Conservation (phyloP, 1,140 invertebrate genomes). For the Cydia strobilella region DNA sequence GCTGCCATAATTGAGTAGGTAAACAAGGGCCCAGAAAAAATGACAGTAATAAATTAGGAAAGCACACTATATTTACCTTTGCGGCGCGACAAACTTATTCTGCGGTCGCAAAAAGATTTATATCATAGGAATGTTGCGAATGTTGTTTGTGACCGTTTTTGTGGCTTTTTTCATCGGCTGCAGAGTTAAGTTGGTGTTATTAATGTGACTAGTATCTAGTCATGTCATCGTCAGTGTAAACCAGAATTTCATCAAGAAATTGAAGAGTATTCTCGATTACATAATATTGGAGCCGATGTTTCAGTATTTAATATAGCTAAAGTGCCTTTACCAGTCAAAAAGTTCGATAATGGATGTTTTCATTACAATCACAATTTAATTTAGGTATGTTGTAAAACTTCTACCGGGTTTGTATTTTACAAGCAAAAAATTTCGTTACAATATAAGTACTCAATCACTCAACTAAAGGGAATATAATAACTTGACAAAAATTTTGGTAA, state of each 20-base stretch:
- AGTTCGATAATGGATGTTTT: no score
- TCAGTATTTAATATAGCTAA: no score
- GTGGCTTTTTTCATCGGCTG: not conserved
- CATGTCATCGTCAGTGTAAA: not conserved
- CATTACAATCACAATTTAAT: no score
- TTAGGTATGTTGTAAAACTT: no score
- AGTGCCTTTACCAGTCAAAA: no score
- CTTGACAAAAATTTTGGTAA: no score
- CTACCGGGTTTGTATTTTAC: no score
- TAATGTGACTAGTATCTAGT: not conserved
- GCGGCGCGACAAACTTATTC: not conserved
- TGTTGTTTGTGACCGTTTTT: not conserved
- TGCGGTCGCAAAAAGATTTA: not conserved
- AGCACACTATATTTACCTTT: conserved; percentile 11
- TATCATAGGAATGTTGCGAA: not conserved
- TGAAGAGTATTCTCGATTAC: no score
- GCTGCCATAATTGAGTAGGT: conserved; percentile 2
- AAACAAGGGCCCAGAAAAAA: not conserved
- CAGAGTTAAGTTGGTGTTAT: not conserved
- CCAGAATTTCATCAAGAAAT: not conserved
- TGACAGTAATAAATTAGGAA: not conserved
- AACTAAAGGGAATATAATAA: no score
- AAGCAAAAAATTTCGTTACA: no score
- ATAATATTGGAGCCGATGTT: no score
- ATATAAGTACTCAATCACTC: no score